Evolutionary conservation across 1,140 invertebrate species (phyloP), one percentile per base, ranked within the genome.

Genomic region (Pachyrhynchus sulphureomaculatus): DNA sequence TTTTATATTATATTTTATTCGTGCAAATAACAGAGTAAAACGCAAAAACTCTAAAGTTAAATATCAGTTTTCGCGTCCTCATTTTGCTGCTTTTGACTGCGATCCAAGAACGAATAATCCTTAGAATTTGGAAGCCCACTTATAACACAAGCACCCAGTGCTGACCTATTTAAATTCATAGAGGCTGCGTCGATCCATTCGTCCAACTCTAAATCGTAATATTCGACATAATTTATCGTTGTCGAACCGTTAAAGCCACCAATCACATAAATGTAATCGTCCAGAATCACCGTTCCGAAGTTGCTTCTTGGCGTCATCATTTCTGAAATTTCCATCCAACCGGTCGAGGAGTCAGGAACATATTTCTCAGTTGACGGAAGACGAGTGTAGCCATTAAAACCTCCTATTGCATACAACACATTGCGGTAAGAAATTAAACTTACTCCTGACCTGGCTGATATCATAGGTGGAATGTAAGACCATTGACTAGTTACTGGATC

Each of bases 251-350:
- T 86, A 72, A 89, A 91, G 6, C 89, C 89, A 26, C 89, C 89
- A 47, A 88, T 85, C 10, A 84, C 86, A 65, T 83, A 86, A 56
- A 89, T 87, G 77, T 82, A 83, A 54, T 85, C 84, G 65, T 88
- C 86, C 17, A 88, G 70, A 41, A 88, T 78, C 4, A 82, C 84
- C 1, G 84, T 84, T 1, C 88, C 87, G 70, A 91, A 91, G 70
- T 91, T 92, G 72, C 88, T 90, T 49, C 89, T 79, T 0, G 88
- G 84, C 53, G 81, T 85, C 65, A 85, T 84, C 90, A 92, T 92
- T 58, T 87, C 84, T 8, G 89, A 82, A 0, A 89, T 75, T 60
- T 80, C 76, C 39, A 76, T 76, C 81, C 81, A 82, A 20, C 48
- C 60, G 2, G 44, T 24, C 3, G 64, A 67, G 8, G 39, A 24